Percentiles rank a stretch among this genome's conserved stretches.
Conservation (phyloP, 2,888 invertebrate genomes). For the Keiferia lycopersicella region DNA sequence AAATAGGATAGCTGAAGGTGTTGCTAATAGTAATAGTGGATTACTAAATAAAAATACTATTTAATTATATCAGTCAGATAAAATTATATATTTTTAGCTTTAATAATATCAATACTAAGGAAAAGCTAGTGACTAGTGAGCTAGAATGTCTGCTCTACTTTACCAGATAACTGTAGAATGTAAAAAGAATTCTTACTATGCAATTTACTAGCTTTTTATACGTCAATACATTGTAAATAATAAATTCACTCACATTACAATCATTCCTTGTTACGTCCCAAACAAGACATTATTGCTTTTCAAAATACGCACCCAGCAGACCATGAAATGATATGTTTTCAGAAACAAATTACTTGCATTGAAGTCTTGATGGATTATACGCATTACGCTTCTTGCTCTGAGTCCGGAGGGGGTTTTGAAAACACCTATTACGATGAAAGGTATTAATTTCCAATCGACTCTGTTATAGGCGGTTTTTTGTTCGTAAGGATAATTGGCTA, state of each 20-base stretch:
- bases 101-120: too few species aligned
- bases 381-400: conserved; percentile 41
- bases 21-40: too few species aligned
- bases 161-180: too few species aligned
- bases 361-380: conserved; percentile 52
- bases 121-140: too few species aligned
- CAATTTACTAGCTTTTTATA: neutral
- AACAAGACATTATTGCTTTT: conserved; percentile 46
- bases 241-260: too few species aligned
- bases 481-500: conserved; percentile 23
- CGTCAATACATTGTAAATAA: neutral
- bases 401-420: conserved; percentile 42
- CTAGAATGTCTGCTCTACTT: too few species aligned
- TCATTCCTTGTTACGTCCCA: conserved; percentile 26
- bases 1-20: too few species aligned
- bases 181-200: too few species aligned
- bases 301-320: conserved; percentile 36
- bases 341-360: conserved; percentile 58
- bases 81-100: too few species aligned
- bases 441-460: conserved; percentile 50
- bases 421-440: conserved; percentile 38
- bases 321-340: conserved; percentile 59
- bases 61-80: too few species aligned
- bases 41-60: too few species aligned
- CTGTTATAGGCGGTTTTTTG: conserved; percentile 34